Conservation (phyloP, 2,797 vertebrate genomes). For the Fistularia commersonii region DNA sequence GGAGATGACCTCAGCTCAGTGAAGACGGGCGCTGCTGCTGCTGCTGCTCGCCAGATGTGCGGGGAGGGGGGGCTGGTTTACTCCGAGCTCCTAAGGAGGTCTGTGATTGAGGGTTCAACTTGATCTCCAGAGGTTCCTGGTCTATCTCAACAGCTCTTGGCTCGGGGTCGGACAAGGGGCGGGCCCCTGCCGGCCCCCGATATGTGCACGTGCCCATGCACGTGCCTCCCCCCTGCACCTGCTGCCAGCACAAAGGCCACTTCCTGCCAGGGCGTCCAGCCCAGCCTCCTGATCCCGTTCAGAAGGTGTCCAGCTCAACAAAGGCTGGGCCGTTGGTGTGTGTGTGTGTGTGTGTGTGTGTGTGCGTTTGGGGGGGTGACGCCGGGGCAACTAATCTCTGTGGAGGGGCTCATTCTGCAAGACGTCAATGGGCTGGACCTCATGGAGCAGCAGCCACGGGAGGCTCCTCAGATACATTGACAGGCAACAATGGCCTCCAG, state of each 20-base stretch:
- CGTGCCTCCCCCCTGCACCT: slow-evolving; percentile 64
- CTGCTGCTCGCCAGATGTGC: slow-evolving; percentile 80
- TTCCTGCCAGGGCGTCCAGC: slow-evolving; percentile 71
- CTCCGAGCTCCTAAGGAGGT: slow-evolving; percentile 72
- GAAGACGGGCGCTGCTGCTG: slow-evolving; percentile 79
- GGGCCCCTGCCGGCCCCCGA: slow-evolving; percentile 30
- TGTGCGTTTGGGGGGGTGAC: too few relatives aligned
- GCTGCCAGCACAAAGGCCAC: slow-evolving; percentile 74
- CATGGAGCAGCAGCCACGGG: too few relatives aligned
- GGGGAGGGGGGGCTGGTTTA: slow-evolving; percentile 62
- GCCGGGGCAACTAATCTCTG: slow-evolving; percentile 76
- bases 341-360: too few relatives aligned
- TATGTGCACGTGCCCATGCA: slow-evolving; percentile 16
- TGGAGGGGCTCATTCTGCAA: slow-evolving; percentile 73
- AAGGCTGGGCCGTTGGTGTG: slow-evolving; percentile 74
- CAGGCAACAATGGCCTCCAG: too few relatives aligned
- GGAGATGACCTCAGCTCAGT: slow-evolving; percentile 81
- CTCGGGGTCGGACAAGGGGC: slow-evolving; percentile 18
- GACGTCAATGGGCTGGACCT: slow-evolving; percentile 60
- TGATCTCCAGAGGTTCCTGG: slow-evolving; percentile 73
- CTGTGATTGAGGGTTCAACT: slow-evolving; percentile 77
- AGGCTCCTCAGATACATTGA: too few relatives aligned
- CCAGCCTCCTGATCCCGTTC: slow-evolving; percentile 68
- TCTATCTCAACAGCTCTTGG: slow-evolving; percentile 65
- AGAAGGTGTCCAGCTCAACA: slow-evolving; percentile 67